Conservation (phyloP, 2,113 vertebrate genomes). For the Perccottus glenii region DNA sequence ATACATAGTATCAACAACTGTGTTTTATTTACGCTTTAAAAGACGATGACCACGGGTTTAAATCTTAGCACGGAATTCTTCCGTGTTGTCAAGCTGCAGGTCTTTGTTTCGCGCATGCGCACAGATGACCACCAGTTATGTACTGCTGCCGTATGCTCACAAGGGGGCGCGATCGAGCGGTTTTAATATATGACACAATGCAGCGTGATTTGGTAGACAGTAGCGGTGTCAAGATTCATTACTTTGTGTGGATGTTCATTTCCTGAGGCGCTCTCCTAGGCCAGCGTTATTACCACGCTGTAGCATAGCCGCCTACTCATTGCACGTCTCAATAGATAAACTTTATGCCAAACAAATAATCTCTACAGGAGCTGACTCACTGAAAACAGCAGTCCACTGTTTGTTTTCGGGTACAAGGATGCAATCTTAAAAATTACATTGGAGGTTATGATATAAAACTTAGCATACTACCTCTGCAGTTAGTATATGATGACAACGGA, state of each 20-base stretch:
- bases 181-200: background rate
- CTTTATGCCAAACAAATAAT: constrained; percentile 28
- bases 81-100: constrained; percentile 35
- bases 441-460: background rate
- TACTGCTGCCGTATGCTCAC: background rate
- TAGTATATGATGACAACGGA: too few species aligned
- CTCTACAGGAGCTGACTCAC: constrained; percentile 25
- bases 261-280: constrained; percentile 30
- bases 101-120: constrained; percentile 41
- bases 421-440: background rate
- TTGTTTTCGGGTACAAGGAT: constrained; percentile 13
- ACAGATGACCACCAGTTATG: background rate
- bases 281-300: constrained; percentile 26
- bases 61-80: constrained; percentile 16
- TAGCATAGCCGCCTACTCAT: background rate
- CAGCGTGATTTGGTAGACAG: background rate
- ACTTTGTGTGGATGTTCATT: constrained; percentile 43
- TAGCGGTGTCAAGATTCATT: constrained; percentile 14
- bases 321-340: constrained; percentile 18
- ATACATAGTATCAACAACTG: background rate
- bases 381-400: background rate
- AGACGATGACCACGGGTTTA: background rate
- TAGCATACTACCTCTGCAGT: too few species aligned
- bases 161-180: constrained; percentile 20
- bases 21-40: background rate